Percentiles rank a stretch among this genome's conserved stretches.
Conservation (phyloP, 92 coral and sea anemone genomes). For the Palythoa heliodiscus region DNA sequence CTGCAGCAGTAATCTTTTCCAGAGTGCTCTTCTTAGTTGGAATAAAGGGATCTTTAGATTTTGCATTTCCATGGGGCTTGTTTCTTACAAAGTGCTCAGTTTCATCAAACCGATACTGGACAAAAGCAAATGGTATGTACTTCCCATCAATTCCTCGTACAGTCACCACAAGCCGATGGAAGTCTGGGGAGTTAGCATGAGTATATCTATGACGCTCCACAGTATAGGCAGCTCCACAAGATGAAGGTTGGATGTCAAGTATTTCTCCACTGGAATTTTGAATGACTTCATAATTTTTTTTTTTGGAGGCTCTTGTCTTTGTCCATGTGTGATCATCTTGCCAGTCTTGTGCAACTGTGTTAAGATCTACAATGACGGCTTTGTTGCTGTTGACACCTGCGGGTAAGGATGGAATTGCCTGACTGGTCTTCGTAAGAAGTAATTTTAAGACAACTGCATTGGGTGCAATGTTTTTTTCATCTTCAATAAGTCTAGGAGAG, state of each 20-base stretch:
- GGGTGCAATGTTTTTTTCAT: not conserved
- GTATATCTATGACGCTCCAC: conserved; percentile 56
- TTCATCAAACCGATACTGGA: conserved; percentile 57
- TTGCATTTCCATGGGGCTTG: conserved; percentile 69
- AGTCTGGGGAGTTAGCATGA: conserved; percentile 57
- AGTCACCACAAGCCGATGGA: conserved; percentile 50
- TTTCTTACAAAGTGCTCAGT: conserved; percentile 48
- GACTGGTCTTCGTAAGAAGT: conserved; percentile 31
- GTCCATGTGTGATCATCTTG: conserved; percentile 58
- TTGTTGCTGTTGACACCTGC: conserved; percentile 31
- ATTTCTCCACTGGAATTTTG: conserved; percentile 7
- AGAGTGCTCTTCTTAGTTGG: conserved; percentile 66
- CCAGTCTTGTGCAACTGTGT: conserved; percentile 38
- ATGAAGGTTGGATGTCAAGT: conserved; percentile 30
- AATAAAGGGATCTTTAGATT: conserved; percentile 52
- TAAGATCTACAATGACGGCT: conserved; percentile 46
- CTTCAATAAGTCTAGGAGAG: not conserved
- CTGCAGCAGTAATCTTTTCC: conserved; percentile 51
- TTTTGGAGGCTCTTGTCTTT: conserved; percentile 50
- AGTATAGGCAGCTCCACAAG: conserved; percentile 32
- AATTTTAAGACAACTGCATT: conserved; percentile 43
- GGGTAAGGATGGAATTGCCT: conserved; percentile 42
- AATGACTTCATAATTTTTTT: conserved; percentile 38
- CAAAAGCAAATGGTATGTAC: conserved; percentile 52
- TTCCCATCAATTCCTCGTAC: conserved; percentile 39